These are phyloP conservation scores for Petaurus breviceps DNA, from an alignment of 2,113 vertebrate genomes.

Conservation along the genomic window DNA sequence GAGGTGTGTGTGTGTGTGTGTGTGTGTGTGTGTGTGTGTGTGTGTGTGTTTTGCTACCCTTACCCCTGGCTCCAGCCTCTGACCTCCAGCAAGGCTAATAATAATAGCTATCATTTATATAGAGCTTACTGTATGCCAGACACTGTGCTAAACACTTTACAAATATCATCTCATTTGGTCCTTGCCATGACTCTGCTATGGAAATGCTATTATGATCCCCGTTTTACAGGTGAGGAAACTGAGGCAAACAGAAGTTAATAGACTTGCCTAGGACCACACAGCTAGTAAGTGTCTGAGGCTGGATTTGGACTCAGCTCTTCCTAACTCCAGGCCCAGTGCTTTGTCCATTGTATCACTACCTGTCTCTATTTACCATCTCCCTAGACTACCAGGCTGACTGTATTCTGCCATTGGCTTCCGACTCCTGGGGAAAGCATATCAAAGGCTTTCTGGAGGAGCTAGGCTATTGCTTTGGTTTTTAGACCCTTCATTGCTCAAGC, in stretches of 20 bases:
- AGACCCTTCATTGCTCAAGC: not conserved
- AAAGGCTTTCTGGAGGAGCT: not conserved
- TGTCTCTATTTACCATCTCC: not conserved
- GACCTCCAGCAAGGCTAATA: not conserved
- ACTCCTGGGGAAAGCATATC: not conserved
- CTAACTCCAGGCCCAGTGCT: not conserved
- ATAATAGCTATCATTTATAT: not conserved
- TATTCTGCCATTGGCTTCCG: not conserved
- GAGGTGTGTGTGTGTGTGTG: not conserved
- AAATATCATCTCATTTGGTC: not conserved
- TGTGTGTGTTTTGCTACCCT: not conserved
- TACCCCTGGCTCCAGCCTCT: not conserved
- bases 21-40: not conserved
- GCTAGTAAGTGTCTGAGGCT: not conserved
- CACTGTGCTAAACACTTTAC: not conserved
- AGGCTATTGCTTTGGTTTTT: not conserved
- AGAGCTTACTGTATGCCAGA: not conserved
- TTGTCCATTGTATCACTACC: not conserved
- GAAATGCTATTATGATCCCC: not conserved
- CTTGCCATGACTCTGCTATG: not conserved
- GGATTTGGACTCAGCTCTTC: not conserved
- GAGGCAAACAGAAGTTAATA: not conserved
- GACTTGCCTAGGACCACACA: not conserved
- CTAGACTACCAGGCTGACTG: not conserved
- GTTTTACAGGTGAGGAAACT: not conserved